A percentile compares a stretch with the other conserved stretches of the same genome.
Conservation (phyloP, 1,140 invertebrate species). For the Drosophila pandora region DNA sequence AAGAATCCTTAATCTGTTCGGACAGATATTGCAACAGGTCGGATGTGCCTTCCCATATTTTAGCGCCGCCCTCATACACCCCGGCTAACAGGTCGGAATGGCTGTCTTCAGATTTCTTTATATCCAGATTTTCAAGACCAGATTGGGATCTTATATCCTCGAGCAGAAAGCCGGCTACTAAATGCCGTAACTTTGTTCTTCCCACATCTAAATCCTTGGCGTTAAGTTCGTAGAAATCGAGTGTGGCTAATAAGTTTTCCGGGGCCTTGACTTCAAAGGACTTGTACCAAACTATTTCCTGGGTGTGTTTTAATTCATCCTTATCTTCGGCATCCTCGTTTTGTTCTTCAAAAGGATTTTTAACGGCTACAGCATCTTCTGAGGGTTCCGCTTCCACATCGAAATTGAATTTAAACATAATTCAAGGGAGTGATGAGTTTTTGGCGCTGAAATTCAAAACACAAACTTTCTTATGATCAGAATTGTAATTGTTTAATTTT, state of each 20-base stretch:
- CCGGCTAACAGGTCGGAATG: conserved; percentile 89
- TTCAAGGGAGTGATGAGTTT: background rate
- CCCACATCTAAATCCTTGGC: conserved; percentile 48
- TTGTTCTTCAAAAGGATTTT: conserved; percentile 39
- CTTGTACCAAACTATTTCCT: conserved; percentile 68
- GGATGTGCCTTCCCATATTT: conserved; percentile 95
- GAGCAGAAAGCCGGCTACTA: conserved; percentile 68
- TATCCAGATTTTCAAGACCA: conserved; percentile 75
- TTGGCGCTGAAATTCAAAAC: background rate
- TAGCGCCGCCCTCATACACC: conserved; percentile 92
- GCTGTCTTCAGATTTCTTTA: conserved; percentile 87
- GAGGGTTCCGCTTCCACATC: conserved; percentile 82
- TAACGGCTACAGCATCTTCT: conserved; percentile 24
- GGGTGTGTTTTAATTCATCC: conserved; percentile 8
- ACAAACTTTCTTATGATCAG: background rate
- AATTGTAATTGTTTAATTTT: background rate
- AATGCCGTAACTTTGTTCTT: conserved; percentile 41
- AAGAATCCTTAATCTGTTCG: conserved; percentile 60
- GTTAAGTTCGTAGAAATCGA: conserved; percentile 83
- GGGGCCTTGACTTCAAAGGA: conserved; percentile 44
- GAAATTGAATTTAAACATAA: conserved; percentile 85
- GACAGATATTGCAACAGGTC: conserved; percentile 89
- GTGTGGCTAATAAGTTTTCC: conserved; percentile 46
- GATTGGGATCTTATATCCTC: conserved; percentile 71
- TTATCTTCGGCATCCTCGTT: background rate